Base-by-base conservation (phyloP, 2,888 invertebrate species). In the Seira musarum region DNA sequence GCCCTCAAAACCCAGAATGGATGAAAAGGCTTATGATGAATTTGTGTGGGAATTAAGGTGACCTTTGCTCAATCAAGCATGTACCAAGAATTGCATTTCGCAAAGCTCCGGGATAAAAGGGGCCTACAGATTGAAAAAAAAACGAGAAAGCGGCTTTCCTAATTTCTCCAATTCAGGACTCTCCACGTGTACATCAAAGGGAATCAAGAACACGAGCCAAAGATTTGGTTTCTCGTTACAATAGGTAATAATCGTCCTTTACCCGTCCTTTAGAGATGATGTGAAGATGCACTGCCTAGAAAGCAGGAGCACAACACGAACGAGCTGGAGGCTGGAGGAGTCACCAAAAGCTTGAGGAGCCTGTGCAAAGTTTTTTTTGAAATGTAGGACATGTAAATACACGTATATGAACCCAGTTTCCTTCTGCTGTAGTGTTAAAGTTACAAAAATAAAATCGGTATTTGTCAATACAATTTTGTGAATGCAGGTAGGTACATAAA, bases 171-270 rank as follows among this genome's bases (percentile, higher is more conserved):
- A 60, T 10, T 60, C 22, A 22, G 10, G 22, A 13, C 2, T 21
- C 22, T 60, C 60, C 60, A 60, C 60, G 60, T 60, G 60, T 22
- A 60, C 21, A 60, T 60, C 60, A 60, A 60, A 60, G 22, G 57
- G 21, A 49, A 8, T 19, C 60, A 60, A 21, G 21, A 60, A 21
- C 21, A 60, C 21, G n/a, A 60, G 21, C 5, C 19, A 21, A 5
- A n/a, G n/a, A 30, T 30, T 30, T 30, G 2, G 30, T n/a, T n/a
- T n/a, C 30, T 30, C 30, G 3, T 30, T 30, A 5, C 8, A 21
- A 13, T 60, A 60, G 21, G 60, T 21, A 60, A 2, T 30, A 3
- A 17, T 19, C 60, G 60, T 15, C 60, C 60, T 60, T 21, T 19
- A 8, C 5, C 19, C 22, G 60, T 22, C 60, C 60, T 60, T 60